Percentiles rank a stretch among this genome's conserved stretches.
Conservation (phyloP, 2,797 vertebrate genomes). For the Amblyraja radiata region DNA sequence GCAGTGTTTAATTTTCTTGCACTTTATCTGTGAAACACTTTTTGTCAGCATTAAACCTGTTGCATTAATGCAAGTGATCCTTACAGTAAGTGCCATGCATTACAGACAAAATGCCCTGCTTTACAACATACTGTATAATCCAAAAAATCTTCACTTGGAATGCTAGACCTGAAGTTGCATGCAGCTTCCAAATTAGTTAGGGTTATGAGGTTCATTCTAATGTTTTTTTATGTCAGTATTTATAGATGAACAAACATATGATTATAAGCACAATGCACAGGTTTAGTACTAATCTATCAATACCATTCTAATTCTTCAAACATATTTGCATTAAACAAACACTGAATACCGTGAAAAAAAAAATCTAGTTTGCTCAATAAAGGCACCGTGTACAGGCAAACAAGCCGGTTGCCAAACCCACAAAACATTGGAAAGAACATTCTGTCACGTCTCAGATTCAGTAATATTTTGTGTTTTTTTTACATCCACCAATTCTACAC, state of each 20-base stretch:
- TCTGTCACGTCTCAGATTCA: neutral
- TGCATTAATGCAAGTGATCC: neutral
- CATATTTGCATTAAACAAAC: constrained; percentile 8
- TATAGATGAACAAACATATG: neutral
- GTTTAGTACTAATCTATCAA: constrained; percentile 3
- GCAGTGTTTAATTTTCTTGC: neutral
- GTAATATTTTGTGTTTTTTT: too few relatives aligned
- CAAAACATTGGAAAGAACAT: too few relatives aligned
- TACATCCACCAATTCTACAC: neutral
- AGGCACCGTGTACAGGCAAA: neutral
- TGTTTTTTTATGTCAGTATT: neutral
- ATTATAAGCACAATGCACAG: neutral
- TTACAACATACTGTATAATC: neutral
- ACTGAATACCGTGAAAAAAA: neutral
- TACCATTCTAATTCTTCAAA: neutral
- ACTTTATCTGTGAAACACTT: neutral
- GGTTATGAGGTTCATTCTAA: neutral
- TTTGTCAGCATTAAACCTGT: neutral
- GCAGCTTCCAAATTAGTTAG: neutral
- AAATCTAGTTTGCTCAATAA: neutral
- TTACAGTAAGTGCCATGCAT: neutral
- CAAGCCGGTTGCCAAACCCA: neutral
- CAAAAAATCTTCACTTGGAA: neutral
- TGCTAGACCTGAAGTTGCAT: too few relatives aligned
- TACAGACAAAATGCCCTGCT: neutral